Evolutionary conservation across 2,797 vertebrate genomes (phyloP).

Genomic region (Acipenser oxyrinchus): DNA sequence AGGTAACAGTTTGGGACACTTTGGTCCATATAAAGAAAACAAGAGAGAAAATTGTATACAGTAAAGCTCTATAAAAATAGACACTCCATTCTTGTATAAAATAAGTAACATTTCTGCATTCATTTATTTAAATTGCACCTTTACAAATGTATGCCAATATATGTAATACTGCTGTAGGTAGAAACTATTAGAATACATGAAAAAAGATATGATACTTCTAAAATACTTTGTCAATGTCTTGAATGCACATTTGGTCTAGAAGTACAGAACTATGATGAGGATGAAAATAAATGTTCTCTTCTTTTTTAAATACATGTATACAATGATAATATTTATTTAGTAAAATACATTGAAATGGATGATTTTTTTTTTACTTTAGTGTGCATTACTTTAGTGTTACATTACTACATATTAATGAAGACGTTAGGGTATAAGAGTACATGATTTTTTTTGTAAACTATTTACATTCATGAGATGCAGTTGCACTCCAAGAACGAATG

Average conservation of each 20-base stretch:
- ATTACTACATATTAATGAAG: neutral
- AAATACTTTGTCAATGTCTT: conserved; percentile 7
- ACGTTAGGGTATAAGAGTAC: conserved; percentile 1
- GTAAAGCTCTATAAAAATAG: conserved; percentile 60
- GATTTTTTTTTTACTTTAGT: neutral
- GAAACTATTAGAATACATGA: conserved; percentile 43
- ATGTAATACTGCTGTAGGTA: conserved; percentile 69
- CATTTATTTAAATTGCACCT: conserved; percentile 58
- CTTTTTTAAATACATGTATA: conserved; percentile 7
- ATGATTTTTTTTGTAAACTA: neutral
- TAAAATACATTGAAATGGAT: conserved; percentile 1
- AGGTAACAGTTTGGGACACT: neutral
- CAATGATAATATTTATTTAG: neutral
- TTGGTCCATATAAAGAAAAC: conserved; percentile 3
- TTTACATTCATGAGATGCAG: conserved; percentile 2
- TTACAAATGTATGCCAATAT: conserved; percentile 55
- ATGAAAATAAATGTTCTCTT: conserved; percentile 3
- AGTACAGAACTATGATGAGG: conserved; percentile 7
- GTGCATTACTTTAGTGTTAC: neutral
- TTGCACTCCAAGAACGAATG: conserved; percentile 8
- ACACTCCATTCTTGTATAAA: conserved; percentile 60
- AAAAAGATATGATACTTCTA: neutral
- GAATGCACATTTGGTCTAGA: conserved; percentile 7
- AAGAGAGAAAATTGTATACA: neutral
- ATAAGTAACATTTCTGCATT: conserved; percentile 56